These are phyloP conservation scores for Bambusicola thoracicus DNA, from an alignment of 2,113 vertebrate genomes.

Conservation along the genomic window DNA sequence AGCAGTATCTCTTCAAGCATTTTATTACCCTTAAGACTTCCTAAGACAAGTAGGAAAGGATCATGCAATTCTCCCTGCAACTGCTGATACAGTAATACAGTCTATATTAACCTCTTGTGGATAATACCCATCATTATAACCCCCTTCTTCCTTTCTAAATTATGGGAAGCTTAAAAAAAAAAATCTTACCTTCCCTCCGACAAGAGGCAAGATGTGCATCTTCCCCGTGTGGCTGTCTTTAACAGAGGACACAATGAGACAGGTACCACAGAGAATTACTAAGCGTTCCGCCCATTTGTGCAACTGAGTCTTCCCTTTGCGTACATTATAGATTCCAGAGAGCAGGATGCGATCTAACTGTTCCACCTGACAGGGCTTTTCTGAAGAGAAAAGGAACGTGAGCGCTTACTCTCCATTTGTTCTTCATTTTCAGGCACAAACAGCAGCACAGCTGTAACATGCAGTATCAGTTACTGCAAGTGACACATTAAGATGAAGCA, in stretches of 20 bases:
- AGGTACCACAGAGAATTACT: conserved; percentile 95
- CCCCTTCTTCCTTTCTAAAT: background rate
- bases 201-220: conserved; percentile 94
- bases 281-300: conserved; percentile 97
- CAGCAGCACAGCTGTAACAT: background rate
- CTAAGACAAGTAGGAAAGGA: background rate
- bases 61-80: background rate
- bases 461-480: background rate
- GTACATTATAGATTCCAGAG: conserved; percentile 91
- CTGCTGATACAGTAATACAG: background rate
- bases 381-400: conserved; percentile 62
- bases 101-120: background rate
- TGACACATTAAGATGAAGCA: background rate
- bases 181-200: conserved; percentile 92
- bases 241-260: conserved; percentile 93
- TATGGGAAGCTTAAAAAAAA: background rate
- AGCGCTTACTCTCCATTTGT: background rate
- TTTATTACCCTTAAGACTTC: background rate
- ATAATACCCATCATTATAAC: background rate
- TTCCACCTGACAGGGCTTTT: conserved; percentile 80
- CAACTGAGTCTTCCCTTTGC: conserved; percentile 95
- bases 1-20: background rate
- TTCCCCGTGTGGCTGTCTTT: conserved; percentile 95
- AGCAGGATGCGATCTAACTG: conserved; percentile 88
- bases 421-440: background rate